Conservation (phyloP, 2,113 vertebrate species). For the Equus quagga region DNA sequence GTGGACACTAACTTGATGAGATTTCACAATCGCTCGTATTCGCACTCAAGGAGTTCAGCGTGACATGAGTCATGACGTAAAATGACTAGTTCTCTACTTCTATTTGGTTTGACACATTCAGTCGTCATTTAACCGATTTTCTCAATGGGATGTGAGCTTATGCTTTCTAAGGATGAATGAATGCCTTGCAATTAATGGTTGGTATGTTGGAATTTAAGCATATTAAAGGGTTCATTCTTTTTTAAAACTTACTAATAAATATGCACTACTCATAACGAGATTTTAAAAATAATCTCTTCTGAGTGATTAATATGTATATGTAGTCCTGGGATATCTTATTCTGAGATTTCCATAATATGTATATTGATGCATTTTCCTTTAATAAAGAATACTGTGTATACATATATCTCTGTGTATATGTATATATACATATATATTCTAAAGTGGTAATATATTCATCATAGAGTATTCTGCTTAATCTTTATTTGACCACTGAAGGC, state of each 20-base stretch:
- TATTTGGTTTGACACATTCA: slow-evolving; percentile 42
- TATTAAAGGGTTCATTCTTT: not conserved
- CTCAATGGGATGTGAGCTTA: not conserved
- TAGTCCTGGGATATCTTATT: not conserved
- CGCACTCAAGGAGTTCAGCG: not conserved
- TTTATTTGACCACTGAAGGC: not conserved
- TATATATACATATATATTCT: not conserved
- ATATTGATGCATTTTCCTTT: not conserved
- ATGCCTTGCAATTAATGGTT: not conserved
- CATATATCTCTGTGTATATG: not conserved
- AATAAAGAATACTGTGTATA: not conserved
- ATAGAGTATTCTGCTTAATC: not conserved
- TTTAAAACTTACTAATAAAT: not conserved
- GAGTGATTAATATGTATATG: not conserved
- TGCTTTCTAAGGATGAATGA: slow-evolving; percentile 51
- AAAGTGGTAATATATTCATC: not conserved
- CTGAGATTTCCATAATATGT: slow-evolving; percentile 35
- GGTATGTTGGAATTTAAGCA: slow-evolving; percentile 40
- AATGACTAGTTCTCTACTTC: not conserved
- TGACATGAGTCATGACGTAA: not conserved
- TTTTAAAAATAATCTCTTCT: slow-evolving; percentile 44
- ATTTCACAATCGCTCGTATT: not conserved
- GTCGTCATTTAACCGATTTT: slow-evolving; percentile 48
- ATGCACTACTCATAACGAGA: not conserved
- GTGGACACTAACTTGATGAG: not conserved